Percentiles rank a stretch among this genome's conserved stretches.
Conservation (phyloP, 2,113 vertebrate species). For the Dasyprocta punctata region DNA sequence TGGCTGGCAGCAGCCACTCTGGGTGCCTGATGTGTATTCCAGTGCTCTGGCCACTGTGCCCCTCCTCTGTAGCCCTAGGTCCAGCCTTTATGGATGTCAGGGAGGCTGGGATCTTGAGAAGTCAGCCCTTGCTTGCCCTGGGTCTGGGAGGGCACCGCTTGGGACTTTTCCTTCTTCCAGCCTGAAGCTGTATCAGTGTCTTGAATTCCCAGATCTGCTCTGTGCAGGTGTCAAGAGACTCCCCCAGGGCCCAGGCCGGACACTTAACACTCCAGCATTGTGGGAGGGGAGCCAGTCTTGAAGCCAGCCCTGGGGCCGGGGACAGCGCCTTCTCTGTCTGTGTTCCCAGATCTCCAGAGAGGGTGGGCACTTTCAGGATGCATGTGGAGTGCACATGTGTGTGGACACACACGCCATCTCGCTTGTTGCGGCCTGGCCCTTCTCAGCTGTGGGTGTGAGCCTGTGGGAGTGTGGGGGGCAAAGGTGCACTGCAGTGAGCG, state of each 20-base stretch:
- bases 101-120: neutral
- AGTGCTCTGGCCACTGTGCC: accelerated
- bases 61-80: accelerated
- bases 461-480: neutral
- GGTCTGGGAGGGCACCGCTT: neutral
- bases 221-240: neutral
- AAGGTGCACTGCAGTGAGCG: neutral
- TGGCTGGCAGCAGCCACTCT: neutral
- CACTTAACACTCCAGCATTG: neutral
- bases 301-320: neutral
- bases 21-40: too few species aligned
- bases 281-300: neutral
- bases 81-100: accelerated
- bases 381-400: accelerated
- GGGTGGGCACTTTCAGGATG: neutral
- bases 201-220: neutral
- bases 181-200: neutral
- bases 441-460: neutral
- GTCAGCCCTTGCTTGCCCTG: accelerated
- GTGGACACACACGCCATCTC: accelerated
- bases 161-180: neutral
- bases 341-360: neutral
- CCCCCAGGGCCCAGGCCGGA: neutral
- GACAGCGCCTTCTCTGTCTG: accelerated
- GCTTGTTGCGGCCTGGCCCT: accelerated